Percentiles rank a stretch among this genome's conserved stretches.
These are phyloP conservation scores for Spatulosminthurus flaviceps DNA, from an alignment of 2,888 invertebrate genomes.

Conservation along the genomic window DNA sequence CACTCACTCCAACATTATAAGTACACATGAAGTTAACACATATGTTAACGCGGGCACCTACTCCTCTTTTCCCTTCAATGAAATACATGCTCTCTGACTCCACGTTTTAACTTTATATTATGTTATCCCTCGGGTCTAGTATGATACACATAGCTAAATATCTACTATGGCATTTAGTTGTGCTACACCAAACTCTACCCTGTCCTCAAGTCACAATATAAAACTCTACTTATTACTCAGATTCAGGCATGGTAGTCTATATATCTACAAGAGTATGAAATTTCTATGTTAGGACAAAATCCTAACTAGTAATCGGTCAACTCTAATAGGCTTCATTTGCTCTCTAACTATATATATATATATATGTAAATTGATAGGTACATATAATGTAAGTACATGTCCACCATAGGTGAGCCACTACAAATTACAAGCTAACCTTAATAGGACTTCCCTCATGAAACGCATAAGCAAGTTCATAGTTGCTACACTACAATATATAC, in stretches of 20 bases:
- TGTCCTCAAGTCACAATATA: background rate
- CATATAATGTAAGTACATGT: background rate
- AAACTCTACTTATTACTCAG: background rate
- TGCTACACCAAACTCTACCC: too few species aligned
- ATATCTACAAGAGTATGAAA: too few species aligned
- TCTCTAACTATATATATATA: background rate
- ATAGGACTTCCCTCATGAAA: background rate
- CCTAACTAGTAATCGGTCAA: constrained; percentile 18
- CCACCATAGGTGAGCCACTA: too few species aligned
- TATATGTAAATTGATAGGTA: background rate
- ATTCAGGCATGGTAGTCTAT: background rate
- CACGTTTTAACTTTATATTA: background rate
- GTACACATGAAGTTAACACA: background rate
- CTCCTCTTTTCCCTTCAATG: background rate
- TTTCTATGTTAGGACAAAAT: too few species aligned
- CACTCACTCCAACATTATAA: background rate
- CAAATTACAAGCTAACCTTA: constrained; percentile 10
- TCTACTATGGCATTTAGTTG: background rate
- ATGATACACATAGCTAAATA: background rate
- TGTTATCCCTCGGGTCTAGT: background rate
- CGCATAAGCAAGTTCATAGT: background rate
- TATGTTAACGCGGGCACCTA: constrained; percentile 14
- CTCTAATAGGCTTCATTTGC: background rate
- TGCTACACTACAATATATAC: background rate
- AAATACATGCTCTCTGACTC: constrained; percentile 12